Evolutionary conservation across 2,113 vertebrate species (phyloP).

Genomic region (Lepus europaeus): DNA sequence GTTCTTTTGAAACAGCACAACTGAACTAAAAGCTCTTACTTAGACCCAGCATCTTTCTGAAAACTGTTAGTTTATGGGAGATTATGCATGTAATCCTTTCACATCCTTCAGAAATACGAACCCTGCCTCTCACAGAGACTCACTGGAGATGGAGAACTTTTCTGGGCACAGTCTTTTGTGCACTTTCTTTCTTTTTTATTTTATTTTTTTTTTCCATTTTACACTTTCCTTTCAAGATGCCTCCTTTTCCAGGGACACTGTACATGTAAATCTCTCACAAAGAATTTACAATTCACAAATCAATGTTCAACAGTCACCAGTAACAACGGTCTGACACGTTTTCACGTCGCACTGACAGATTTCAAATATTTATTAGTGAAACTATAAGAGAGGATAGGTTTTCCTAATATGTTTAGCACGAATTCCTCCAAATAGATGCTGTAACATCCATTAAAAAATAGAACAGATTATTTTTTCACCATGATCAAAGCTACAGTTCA

Average conservation of each 20-base stretch:
- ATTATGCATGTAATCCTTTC: background rate
- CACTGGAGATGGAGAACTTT: background rate
- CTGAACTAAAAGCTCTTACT: conserved; percentile 27
- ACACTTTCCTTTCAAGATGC: conserved; percentile 25
- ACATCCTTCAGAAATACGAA: background rate
- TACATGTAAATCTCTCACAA: conserved; percentile 56
- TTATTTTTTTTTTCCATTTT: background rate
- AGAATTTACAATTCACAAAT: conserved; percentile 21
- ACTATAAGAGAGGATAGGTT: conserved; percentile 71
- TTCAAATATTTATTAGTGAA: conserved; percentile 80
- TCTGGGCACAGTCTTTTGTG: background rate
- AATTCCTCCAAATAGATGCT: conserved; percentile 71
- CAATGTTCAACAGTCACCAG: conserved; percentile 31
- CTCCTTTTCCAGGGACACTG: conserved; percentile 58
- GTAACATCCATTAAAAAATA: conserved; percentile 75
- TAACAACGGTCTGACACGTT: conserved; percentile 32
- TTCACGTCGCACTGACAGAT: conserved; percentile 73
- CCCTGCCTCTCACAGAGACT: background rate
- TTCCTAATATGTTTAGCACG: conserved; percentile 66
- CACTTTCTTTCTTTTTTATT: background rate
- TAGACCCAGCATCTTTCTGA: conserved; percentile 32
- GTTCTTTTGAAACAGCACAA: conserved; percentile 72
- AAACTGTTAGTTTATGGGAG: conserved; percentile 41
- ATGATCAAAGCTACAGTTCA: conserved; percentile 77
- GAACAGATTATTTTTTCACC: conserved; percentile 73